Percentiles rank a stretch among this genome's conserved stretches.
Conservation (phyloP, 2,888 invertebrate species). For the Eueremaeus valkanovi region DNA sequence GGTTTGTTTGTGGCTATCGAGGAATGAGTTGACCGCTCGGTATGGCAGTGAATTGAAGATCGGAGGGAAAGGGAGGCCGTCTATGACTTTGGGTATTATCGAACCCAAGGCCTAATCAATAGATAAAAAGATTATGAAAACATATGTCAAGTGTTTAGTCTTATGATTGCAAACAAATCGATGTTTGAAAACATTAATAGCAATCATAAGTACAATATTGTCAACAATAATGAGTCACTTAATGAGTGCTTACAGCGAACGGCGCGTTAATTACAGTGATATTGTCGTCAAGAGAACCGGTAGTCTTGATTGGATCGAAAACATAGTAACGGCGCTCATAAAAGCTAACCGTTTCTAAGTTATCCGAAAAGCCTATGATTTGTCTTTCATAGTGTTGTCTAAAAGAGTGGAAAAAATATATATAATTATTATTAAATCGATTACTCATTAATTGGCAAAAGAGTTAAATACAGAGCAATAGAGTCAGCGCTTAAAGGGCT, state of each 20-base stretch:
- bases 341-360: slow-evolving; percentile 39
- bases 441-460: neutral
- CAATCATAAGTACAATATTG: no score
- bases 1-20: slow-evolving; percentile 37
- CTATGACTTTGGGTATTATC: neutral
- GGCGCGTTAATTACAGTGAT: slow-evolving; percentile 41
- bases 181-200: no score
- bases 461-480: no score
- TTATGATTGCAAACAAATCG: no score
- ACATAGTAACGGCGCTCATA: slow-evolving; percentile 38
- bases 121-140: neutral
- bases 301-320: slow-evolving; percentile 19
- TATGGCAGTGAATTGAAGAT: slow-evolving; percentile 35
- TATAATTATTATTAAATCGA: no score
- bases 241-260: slow-evolving; percentile 39
- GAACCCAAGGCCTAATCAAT: slow-evolving; percentile 34
- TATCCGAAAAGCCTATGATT: slow-evolving; percentile 26
- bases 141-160: no score
- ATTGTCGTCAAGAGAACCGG: slow-evolving; percentile 31
- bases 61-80: slow-evolving; percentile 28
- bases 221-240: no score
- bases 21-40: slow-evolving; percentile 34
- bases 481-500: no score
- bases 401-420: neutral
- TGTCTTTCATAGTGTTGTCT: slow-evolving; percentile 37